Evolutionary conservation across 2,797 vertebrate genomes (phyloP).

Genomic region (Lophius americanus): DNA sequence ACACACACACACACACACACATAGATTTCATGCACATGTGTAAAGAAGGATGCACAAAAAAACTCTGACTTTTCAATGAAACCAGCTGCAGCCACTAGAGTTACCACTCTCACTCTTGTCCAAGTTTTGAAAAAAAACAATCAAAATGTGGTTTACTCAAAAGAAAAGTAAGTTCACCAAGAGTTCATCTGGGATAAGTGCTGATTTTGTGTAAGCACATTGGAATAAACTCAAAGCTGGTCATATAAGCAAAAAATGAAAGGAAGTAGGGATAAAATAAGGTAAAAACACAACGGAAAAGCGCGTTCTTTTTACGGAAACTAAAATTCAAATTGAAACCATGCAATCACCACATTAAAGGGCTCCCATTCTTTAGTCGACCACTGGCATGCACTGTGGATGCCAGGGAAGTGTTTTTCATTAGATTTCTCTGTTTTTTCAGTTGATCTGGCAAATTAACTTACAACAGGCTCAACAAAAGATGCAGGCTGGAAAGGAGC

Average conservation of each 20-base stretch:
- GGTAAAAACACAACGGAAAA: constrained; percentile 71
- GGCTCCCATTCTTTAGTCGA: constrained; percentile 73
- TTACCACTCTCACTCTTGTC: constrained; percentile 39
- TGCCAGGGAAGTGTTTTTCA: constrained; percentile 83
- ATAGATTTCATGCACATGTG: constrained; percentile 19
- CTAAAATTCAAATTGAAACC: constrained; percentile 77
- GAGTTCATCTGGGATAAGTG: constrained; percentile 55
- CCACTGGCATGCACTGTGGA: constrained; percentile 76
- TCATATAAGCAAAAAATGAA: constrained; percentile 72
- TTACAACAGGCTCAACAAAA: constrained; percentile 83
- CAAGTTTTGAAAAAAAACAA: constrained; percentile 42
- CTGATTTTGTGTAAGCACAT: constrained; percentile 47
- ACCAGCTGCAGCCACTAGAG: constrained; percentile 59
- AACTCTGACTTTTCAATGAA: constrained; percentile 48
- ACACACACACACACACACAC: constrained; percentile 15
- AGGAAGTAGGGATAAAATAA: constrained; percentile 74
- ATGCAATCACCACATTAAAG: constrained; percentile 86
- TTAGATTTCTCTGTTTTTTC: constrained; percentile 82
- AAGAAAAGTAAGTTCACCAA: constrained; percentile 48
- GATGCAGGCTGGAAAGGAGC: constrained; percentile 81
- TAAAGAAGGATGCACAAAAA: constrained; percentile 25
- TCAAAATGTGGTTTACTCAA: constrained; percentile 41
- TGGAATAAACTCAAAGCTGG: constrained; percentile 61
- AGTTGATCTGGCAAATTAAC: constrained; percentile 87
- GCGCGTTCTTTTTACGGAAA: constrained; percentile 79